Base-by-base conservation (phyloP, 2,888 invertebrate species). In the Trimorus sp. region DNA sequence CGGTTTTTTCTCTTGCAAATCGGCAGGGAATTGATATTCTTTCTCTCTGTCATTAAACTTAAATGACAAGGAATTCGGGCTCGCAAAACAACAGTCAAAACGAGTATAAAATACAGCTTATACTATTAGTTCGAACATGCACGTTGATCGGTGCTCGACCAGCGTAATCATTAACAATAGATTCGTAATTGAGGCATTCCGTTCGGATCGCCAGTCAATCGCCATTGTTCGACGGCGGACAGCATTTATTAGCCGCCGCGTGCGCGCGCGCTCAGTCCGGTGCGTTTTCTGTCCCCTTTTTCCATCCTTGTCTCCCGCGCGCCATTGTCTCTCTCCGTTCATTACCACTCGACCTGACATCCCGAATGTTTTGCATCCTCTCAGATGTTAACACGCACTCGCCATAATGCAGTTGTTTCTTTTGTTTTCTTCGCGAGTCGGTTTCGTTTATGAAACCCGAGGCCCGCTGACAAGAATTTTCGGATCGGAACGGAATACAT, bases 131-230 rank as follows among this genome's bases (percentile, higher is more conserved):
- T 80, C 49, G 82, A 74, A 84, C 73, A 81, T 77, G 66, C 82
- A 84, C 84, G 83, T 82, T 85, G 78, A 79, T 83, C 83, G 84
- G 83, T 83, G 83, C 84, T 85, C 84, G 81, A 82, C 84, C 83
- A 78, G 80, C 70, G 85, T 84, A 87, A 86, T 88, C 88, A 89
- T 89, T 88, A 88, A 88, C 88, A 88, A 87, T 87, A 84, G 85
- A 87, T 85, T 87, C 85, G 85, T 88, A 88, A 88, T 88, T 86
- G 88, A 87, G 86, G 85, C 84, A 87, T 86, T 88, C 88, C 85
- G 85, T 86, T 84, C 76, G 84, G 76, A 82, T 84, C 79, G 82
- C 63, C 84, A 84, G 83, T 80, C 86, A 83, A 86, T 86, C 75
- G 84, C 79, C 74, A 79, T 83, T 83, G 83, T 77, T 68, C 78